Conservation (phyloP, 2,888 invertebrate genomes). For the Psylliodes chrysocephalus region DNA sequence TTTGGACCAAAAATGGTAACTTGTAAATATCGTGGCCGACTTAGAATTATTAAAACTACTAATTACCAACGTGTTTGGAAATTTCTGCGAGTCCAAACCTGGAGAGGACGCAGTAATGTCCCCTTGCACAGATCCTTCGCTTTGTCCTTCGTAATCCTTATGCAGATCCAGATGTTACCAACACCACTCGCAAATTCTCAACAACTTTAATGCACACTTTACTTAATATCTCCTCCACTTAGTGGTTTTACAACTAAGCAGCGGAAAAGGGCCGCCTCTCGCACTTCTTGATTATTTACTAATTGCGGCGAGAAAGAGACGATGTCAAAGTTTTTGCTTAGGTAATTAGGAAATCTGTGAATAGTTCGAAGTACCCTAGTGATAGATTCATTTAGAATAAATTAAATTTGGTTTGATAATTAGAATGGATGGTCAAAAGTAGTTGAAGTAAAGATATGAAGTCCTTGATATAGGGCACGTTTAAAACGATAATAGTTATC, state of each 20-base stretch:
- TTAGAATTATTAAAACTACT: no score
- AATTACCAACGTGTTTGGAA: no score
- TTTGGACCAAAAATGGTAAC: no score
- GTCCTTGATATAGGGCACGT: no score
- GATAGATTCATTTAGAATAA: no score
- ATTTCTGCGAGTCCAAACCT: slow-evolving; percentile 7
- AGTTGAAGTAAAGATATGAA: no score
- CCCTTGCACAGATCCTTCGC: slow-evolving; percentile 26
- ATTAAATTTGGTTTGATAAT: no score
- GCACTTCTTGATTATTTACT: slow-evolving; percentile 24
- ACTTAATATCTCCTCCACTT: slow-evolving; percentile 31
- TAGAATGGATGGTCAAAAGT: no score
- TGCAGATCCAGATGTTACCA: slow-evolving; percentile 38
- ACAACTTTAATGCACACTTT: slow-evolving; percentile 33
- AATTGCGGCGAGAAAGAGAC: slow-evolving; percentile 12
- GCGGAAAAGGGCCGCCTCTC: slow-evolving; percentile 12
- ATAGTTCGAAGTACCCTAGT: no score
- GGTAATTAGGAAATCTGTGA: not conserved
- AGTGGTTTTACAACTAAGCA: slow-evolving; percentile 24
- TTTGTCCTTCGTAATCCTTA: slow-evolving; percentile 33
- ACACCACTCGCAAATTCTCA: slow-evolving; percentile 31
- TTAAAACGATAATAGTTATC: no score
- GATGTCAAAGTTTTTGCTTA: not conserved
- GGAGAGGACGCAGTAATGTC: slow-evolving; percentile 5
- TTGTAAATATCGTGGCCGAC: no score